Conservation (phyloP, 2,797 vertebrate genomes). For the Acanthiza pusilla region DNA sequence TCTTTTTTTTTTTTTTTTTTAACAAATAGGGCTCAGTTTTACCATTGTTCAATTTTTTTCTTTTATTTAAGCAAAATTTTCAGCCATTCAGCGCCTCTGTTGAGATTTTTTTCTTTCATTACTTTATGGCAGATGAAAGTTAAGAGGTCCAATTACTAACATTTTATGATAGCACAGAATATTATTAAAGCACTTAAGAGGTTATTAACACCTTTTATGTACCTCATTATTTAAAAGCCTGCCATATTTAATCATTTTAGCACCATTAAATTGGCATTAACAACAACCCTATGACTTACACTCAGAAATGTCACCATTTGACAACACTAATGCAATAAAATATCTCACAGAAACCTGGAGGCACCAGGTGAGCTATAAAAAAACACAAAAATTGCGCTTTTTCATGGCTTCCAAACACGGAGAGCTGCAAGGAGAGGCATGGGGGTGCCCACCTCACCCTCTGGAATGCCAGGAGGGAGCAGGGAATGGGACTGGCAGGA, state of each 20-base stretch:
- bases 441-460: background rate
- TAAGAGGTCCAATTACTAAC: conserved; percentile 72
- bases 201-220: conserved; percentile 80
- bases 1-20: background rate
- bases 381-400: background rate
- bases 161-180: conserved; percentile 73
- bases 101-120: conserved; percentile 62
- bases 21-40: background rate
- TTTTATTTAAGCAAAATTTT: conserved; percentile 52
- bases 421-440: background rate
- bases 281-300: conserved; percentile 66
- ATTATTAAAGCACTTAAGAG: conserved; percentile 75
- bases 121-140: conserved; percentile 69
- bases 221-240: conserved; percentile 74
- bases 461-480: background rate
- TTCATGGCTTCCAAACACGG: background rate
- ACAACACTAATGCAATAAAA: conserved; percentile 57
- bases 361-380: conserved; percentile 2
- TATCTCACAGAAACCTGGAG: conserved; percentile 19
- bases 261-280: conserved; percentile 75
- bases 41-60: background rate
- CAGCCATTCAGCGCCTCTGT: conserved; percentile 21
- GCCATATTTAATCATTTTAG: conserved; percentile 74
- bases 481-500: background rate
- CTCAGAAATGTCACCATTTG: conserved; percentile 66